Percentiles rank a stretch among this genome's conserved stretches.
These are phyloP conservation scores for Microplitis mediator DNA, from an alignment of 1,140 invertebrate genomes.

Conservation along the genomic window DNA sequence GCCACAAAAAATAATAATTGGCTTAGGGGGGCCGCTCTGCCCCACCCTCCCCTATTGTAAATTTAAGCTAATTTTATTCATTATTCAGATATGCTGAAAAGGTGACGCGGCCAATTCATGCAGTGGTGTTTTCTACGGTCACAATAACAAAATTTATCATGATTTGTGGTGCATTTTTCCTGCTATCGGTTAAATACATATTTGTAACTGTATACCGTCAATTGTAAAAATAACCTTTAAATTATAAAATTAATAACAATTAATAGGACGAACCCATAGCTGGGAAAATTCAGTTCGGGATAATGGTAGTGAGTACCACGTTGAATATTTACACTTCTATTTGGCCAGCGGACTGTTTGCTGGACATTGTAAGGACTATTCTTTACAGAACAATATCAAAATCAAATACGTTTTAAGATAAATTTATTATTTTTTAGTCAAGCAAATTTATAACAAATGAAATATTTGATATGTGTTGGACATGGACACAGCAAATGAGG, in stretches of 20 bases:
- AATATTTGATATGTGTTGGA: not conserved
- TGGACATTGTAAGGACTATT: constrained; percentile 7
- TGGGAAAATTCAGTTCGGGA: constrained; percentile 31
- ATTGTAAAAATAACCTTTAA: not conserved
- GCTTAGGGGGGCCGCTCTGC: no score
- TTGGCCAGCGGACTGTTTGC: constrained; percentile 27
- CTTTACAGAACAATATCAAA: no score
- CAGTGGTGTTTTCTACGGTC: constrained; percentile 4
- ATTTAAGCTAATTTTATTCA: not conserved
- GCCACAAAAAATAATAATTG: no score
- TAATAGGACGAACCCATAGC: constrained; percentile 28
- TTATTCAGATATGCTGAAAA: not conserved
- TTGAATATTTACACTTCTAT: constrained; percentile 36
- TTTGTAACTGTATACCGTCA: not conserved
- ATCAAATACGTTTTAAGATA: not conserved
- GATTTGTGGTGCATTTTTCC: constrained; percentile 10
- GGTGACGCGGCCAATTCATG: not conserved
- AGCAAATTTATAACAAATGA: not conserved
- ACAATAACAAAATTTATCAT: constrained; percentile 8
- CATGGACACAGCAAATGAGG: constrained; percentile 1
- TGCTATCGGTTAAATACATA: constrained; percentile 5
- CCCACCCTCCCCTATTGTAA: no score
- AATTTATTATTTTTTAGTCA: not conserved
- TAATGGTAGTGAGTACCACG: constrained; percentile 29
- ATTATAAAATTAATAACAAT: not conserved